These are phyloP conservation scores for Ctenoplectra terminalis DNA, from an alignment of 1,140 invertebrate species.

Conservation along the genomic window DNA sequence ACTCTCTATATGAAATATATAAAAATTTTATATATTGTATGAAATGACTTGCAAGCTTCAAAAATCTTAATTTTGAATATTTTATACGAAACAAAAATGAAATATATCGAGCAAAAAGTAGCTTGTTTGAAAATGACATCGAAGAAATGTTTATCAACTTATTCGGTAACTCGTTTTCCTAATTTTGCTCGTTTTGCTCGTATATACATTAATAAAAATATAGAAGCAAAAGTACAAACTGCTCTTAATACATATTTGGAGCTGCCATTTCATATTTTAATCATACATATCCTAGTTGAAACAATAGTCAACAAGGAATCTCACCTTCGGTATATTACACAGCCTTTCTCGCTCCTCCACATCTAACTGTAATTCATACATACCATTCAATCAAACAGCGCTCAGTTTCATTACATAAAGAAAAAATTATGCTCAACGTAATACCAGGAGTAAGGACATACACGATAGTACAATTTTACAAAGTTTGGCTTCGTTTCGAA, in stretches of 20 bases:
- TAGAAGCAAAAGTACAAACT: conserved; percentile 53
- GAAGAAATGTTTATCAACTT: not conserved
- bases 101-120: conserved; percentile 33
- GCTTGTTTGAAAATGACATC: conserved; percentile 41
- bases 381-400: conserved; percentile 77
- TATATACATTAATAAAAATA: conserved; percentile 6
- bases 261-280: conserved; percentile 66
- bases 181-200: not conserved
- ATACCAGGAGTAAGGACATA: conserved; percentile 46
- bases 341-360: conserved; percentile 82
- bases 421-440: conserved; percentile 47
- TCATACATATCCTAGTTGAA: conserved; percentile 60
- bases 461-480: conserved; percentile 24
- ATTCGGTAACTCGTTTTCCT: not conserved
- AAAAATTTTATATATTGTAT: conserved; percentile 25
- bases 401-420: conserved; percentile 54
- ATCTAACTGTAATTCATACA: conserved; percentile 82
- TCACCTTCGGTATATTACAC: conserved; percentile 83
- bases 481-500: not conserved
- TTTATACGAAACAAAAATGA: conserved; percentile 28
- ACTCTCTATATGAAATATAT: conserved; percentile 7
- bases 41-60: conserved; percentile 47
- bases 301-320: conserved; percentile 71
- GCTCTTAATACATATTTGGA: conserved; percentile 40
- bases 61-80: conserved; percentile 20